Base-by-base conservation (phyloP, 2,888 invertebrate genomes). In the Brachynemurus nebulosus region DNA sequence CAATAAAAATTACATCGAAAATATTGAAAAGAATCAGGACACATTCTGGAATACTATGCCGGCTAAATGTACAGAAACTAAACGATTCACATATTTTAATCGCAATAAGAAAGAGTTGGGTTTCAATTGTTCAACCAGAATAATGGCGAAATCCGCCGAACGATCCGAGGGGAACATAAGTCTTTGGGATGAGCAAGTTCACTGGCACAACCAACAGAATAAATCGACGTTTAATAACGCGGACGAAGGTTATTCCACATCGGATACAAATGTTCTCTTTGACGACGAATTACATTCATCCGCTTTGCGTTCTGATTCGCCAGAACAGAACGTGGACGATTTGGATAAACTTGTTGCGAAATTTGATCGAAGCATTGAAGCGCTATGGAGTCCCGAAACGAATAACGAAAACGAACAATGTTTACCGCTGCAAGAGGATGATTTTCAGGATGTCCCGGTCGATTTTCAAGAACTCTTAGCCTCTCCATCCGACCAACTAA, bases 321-420 rank as follows among this genome's bases (percentile, higher is more conserved):
- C 57, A 57, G 40, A 57, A 55, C 8, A 60, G 59, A 52, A 55
- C 60, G 48, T 55, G 52, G 49, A 55, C 57, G 57, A 56, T 55
- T 55, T 65, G 44, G 53, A 60, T 3, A 66, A 65, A 44, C 30
- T 78, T 54, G 71, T 75, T 56, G 77, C 80, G 6, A 80, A 80
- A 61, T 80, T 80, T 59, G 74, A 79, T 58, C 70, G 73, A 51
- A 76, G 72, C 58, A 69, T 80, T 50, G 78, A 79, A 59, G 78
- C 79, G 30, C 63, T 80, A 46, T 80, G 80, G 80, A 71, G 67
- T 50, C 61, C 60, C 23, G 52, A 45, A 51, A 48, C 44, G 44
- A 48, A 34, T 44, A 41, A 37, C 2, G 52, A 55, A 21, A 53
- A 55, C 17, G 56, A 55, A 33, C 56, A 58, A 40, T 50, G 21